A percentile compares a stretch with the other conserved stretches of the same genome.
These are phyloP conservation scores for Fukomys damarensis DNA, from an alignment of 2,113 vertebrate species.

Conservation along the genomic window DNA sequence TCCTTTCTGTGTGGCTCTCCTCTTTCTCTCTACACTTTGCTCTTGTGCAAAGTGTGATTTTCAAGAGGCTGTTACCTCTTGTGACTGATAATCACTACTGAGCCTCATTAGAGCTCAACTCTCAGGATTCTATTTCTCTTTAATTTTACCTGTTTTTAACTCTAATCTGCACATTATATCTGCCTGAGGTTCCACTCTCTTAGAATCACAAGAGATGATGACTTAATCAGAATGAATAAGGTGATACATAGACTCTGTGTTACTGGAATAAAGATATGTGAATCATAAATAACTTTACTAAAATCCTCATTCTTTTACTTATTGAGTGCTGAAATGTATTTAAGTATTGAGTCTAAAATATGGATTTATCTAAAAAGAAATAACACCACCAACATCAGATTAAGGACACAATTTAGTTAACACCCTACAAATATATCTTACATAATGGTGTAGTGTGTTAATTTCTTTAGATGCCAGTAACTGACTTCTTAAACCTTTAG, in stretches of 20 bases:
- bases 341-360: not conserved
- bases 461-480: not conserved
- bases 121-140: not conserved
- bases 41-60: not conserved
- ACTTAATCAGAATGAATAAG: not conserved
- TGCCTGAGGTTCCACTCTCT: not conserved
- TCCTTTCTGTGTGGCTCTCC: not conserved
- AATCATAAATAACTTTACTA: not conserved
- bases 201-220: not conserved
- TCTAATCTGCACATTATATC: not conserved
- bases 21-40: not conserved
- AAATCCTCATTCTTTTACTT: not conserved
- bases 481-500: not conserved
- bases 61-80: not conserved
- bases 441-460: accelerated
- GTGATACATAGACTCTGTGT: not conserved
- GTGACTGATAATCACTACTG: not conserved
- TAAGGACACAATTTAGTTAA: not conserved
- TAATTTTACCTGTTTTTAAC: not conserved
- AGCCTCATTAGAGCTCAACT: too few species aligned
- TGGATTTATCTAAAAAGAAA: not conserved
- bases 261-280: not conserved
- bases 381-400: not conserved
- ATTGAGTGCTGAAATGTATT: not conserved
- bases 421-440: not conserved